Evolutionary conservation across 2,113 vertebrate genomes (phyloP), one percentile per base, ranked within the genome.

Genomic region (Chloroceryle aenea): DNA sequence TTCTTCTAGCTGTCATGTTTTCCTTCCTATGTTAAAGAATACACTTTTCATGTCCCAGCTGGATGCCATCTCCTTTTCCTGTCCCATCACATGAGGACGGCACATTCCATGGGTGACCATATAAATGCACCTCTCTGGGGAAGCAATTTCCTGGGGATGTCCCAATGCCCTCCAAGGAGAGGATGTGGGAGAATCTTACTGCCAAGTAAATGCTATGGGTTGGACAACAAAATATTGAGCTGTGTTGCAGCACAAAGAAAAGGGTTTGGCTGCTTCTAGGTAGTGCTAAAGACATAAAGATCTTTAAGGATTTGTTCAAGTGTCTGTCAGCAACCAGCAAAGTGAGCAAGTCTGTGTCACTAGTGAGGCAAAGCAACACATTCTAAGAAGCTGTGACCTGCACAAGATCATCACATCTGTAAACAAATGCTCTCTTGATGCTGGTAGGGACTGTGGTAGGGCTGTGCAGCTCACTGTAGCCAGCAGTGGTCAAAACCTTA

Each of bases 41-140:
- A 34, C 32, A 8, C 6, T 81, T 58, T 71, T 30, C 42, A 43
- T 2, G 1, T 25, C 25, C 10, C 27, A 48, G 30, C 26, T 21
- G 15, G 22, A 14, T 17, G 14, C 29, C 4, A 3, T 9, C 29
- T 77, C n/a, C 30, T 76, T 87, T 69, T 32, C 30, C 10, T 61
- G 23, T 82, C 48, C 47, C 8, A 3, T 36, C n/a, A 34, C 43
- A 34, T 68, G 30, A 77, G 75, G 14, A 11, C 18, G 29, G 22
- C 27, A 29, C 1, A 0, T 91, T 75, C 85, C 64, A 61, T 0
- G 0, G 23, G 4, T 68, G 47, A 56, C 17, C 15, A 13, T 38
- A n/a, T 12, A 59, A 69, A 73, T 58, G 5, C 10, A 20, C 12
- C 20, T 67, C 4, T 6, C 8, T 40, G 20, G 32, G 20, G 38